Base-by-base conservation (phyloP, 2,797 vertebrate species). In the Myotis planiceps region DNA sequence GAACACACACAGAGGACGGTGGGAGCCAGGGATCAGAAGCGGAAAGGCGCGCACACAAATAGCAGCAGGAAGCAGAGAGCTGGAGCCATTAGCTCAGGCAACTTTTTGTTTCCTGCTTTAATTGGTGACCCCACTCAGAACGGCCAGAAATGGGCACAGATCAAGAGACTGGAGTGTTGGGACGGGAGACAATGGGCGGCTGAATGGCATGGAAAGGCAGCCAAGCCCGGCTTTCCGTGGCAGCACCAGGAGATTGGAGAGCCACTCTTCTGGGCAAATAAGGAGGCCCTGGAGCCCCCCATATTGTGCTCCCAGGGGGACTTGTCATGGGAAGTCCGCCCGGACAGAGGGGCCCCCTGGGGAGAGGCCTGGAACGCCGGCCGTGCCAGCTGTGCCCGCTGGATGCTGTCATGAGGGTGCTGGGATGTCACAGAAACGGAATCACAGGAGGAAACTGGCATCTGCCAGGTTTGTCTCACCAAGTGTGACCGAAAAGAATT, bases 61-160 rank as follows among this genome's bases (percentile, higher is more conserved):
- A 89, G 83, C 81, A 29, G 85, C 94, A 90, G 97, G 96, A 98
- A 97, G 96, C 81, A 47, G 83, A 42, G 92, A 37, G 80, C 81
- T 90, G 80, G 87, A 93, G 92, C 83, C 89, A 90, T 53, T 84
- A 82, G 95, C 85, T 86, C 95, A 88, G 96, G 96, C 90, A 94
- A 96, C 66, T 55, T 94, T 97, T 96, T 98, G 96, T 97, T 88
- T 92, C 85, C 76, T 27, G 7, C 90, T 97, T 97, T 97, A 97
- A 97, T 97, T 97, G 97, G 94, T 95, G 96, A 97, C 96, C 96
- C 96, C 29, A 81, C 94, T 96, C 95, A 23, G 81, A 93, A 95
- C 34, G 80, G 93, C 81, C 96, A 79, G 92, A 95, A 90, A 32
- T 49, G 74, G 96, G 97, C 95, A 92, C 93, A 47, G 76, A 94